Conservation (phyloP, 2,797 vertebrate genomes). For the Poecile montanus region DNA sequence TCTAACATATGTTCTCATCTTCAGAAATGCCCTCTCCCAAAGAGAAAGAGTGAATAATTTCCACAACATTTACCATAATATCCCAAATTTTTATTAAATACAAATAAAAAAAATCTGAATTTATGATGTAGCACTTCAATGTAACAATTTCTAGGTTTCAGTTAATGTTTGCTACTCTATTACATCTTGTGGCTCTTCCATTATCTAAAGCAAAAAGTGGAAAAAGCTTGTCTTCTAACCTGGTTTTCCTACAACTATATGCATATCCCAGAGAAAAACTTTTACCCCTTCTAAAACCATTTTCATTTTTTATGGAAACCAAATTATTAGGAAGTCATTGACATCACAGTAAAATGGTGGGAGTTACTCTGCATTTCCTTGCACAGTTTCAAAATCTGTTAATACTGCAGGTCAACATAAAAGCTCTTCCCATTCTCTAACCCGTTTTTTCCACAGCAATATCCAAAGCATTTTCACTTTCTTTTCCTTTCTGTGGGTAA, state of each 20-base stretch:
- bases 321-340: background rate
- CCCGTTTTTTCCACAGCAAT: background rate
- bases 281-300: background rate
- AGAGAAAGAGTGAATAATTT: background rate
- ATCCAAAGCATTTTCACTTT: conserved; percentile 28
- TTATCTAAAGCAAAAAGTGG: background rate
- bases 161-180: background rate
- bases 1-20: background rate
- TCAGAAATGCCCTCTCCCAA: background rate
- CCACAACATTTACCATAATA: background rate
- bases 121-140: background rate
- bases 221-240: background rate
- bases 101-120: background rate
- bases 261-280: background rate
- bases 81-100: background rate
- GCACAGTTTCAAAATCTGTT: background rate
- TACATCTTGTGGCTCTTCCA: background rate
- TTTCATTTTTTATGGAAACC: background rate
- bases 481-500: conserved; percentile 24
- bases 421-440: background rate
- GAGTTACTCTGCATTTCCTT: background rate
- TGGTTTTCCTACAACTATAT: background rate
- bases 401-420: background rate
- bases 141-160: background rate
- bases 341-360: background rate